Conservation (phyloP, 2,113 vertebrate species). For the Emydura subglobosa region DNA sequence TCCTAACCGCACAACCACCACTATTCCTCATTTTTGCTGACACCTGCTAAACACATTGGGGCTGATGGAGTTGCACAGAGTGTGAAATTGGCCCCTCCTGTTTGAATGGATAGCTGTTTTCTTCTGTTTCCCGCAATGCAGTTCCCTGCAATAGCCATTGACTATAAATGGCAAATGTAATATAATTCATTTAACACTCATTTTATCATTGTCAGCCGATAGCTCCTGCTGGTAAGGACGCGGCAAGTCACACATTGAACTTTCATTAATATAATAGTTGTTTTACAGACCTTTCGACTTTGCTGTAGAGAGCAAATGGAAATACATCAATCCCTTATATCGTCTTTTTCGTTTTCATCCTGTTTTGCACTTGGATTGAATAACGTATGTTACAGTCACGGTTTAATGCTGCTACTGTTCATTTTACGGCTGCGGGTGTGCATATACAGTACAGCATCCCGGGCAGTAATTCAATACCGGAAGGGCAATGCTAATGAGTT, state of each 20-base stretch:
- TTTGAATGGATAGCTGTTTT: background rate
- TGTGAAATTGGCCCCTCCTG: background rate
- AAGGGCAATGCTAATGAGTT: background rate
- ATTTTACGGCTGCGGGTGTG: background rate
- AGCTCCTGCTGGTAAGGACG: background rate
- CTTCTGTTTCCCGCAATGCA: background rate
- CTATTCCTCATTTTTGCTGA: fast-evolving
- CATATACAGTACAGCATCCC: background rate
- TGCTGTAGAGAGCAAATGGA: background rate
- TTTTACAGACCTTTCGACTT: background rate
- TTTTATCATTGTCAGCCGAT: background rate
- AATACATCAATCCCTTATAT: background rate
- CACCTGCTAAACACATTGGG: background rate
- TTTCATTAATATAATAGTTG: background rate
- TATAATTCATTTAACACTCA: background rate
- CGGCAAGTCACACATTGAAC: background rate
- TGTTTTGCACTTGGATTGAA: background rate
- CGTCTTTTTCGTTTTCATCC: background rate
- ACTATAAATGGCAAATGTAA: no score
- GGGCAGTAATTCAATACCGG: background rate
- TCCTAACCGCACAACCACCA: background rate
- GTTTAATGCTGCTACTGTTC: background rate
- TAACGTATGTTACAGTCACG: background rate
- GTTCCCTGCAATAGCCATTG: background rate
- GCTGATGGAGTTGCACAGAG: background rate